Evolutionary conservation across 2,888 invertebrate species (phyloP).

Genomic region (Hoplodrina blanda): DNA sequence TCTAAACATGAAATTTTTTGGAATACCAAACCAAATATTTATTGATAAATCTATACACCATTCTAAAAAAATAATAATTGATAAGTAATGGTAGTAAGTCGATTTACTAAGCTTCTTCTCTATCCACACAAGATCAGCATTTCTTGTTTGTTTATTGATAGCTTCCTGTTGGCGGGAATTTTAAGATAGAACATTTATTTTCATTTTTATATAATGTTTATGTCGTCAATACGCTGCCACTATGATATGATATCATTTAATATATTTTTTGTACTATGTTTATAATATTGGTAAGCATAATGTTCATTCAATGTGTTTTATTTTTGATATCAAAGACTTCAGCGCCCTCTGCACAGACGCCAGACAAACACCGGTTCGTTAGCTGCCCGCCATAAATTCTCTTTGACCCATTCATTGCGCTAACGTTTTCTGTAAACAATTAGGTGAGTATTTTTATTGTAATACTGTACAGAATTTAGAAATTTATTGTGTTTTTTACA

Average conservation of each 20-base stretch:
- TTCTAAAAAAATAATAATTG: no score
- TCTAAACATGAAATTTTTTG: no score
- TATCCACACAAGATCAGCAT: constrained; percentile 3
- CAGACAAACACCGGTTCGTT: constrained; percentile 76
- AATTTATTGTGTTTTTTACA: constrained; percentile 14
- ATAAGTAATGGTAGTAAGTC: background rate
- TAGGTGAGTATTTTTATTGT: constrained; percentile 80
- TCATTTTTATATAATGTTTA: background rate
- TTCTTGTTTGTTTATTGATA: constrained; percentile 48
- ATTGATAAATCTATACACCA: no score
- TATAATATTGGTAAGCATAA: accelerated
- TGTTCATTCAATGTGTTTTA: constrained; percentile 35
- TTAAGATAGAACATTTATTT: constrained; percentile 16
- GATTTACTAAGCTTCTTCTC: constrained; percentile 26
- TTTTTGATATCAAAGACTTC: constrained; percentile 45
- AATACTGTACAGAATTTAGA: constrained; percentile 35
- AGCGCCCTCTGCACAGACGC: constrained; percentile 90
- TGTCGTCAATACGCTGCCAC: no score
- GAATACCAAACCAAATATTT: no score
- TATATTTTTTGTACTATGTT: background rate
- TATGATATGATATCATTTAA: background rate
- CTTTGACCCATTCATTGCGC: constrained; percentile 78
- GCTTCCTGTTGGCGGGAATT: constrained; percentile 55
- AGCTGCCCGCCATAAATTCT: constrained; percentile 86
- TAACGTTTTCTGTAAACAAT: constrained; percentile 86